Conservation (phyloP, 1,140 invertebrate genomes). For the Odontomachus brunneus region DNA sequence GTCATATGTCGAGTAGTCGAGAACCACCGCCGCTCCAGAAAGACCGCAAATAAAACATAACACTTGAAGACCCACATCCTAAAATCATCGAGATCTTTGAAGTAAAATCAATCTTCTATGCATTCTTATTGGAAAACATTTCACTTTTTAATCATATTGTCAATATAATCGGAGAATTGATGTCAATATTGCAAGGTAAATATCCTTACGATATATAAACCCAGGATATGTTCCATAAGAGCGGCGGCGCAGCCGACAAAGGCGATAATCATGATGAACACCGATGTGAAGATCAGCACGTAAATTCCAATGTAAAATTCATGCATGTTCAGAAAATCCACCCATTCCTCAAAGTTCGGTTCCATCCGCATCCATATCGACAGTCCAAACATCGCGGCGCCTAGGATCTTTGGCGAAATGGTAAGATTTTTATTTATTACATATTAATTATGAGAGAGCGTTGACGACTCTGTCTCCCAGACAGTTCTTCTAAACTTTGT, state of each 20-base stretch:
- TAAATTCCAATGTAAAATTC: constrained; percentile 93
- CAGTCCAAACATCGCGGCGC: constrained; percentile 90
- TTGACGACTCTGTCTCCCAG: not conserved
- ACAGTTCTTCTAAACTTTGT: not conserved
- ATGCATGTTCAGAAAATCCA: constrained; percentile 89
- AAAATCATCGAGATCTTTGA: constrained; percentile 70
- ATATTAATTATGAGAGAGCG: not conserved
- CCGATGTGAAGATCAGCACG: constrained; percentile 89
- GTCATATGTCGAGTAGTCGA: constrained; percentile 92
- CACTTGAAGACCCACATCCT: constrained; percentile 90
- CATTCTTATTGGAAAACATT: not conserved
- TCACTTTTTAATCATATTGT: not conserved
- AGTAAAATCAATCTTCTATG: not conserved
- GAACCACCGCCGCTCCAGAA: constrained; percentile 90
- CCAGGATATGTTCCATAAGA: constrained; percentile 88
- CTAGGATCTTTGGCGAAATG: constrained; percentile 88
- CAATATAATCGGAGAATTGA: no score
- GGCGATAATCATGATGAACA: constrained; percentile 90
- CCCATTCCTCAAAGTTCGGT: constrained; percentile 92
- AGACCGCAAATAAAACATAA: constrained; percentile 90
- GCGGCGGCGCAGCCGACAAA: constrained; percentile 92
- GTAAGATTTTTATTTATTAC: constrained; percentile 14
- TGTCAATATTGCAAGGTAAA: constrained; percentile 8
- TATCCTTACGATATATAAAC: constrained; percentile 88
- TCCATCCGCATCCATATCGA: constrained; percentile 93